Conservation (phyloP, 1,140 invertebrate genomes). For the Cydia splendana region DNA sequence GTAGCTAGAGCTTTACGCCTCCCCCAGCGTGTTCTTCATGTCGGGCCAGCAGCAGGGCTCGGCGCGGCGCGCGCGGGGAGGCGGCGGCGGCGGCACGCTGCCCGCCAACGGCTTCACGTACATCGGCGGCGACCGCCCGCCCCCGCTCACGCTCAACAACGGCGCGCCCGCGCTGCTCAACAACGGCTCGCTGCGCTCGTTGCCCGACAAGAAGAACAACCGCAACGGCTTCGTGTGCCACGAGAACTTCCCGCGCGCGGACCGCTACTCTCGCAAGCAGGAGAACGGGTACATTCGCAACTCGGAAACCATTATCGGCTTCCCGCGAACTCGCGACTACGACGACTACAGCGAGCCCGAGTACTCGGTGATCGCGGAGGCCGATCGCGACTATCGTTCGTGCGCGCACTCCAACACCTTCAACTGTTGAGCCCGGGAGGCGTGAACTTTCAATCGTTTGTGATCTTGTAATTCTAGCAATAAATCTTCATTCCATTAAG, state of each 20-base stretch:
- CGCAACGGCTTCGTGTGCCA: conserved; percentile 75
- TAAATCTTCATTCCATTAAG: conserved; percentile 80
- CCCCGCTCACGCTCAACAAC: conserved; percentile 77
- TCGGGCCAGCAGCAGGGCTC: conserved; percentile 79
- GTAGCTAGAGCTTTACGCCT: conserved; percentile 94
- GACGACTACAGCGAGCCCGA: conserved; percentile 72
- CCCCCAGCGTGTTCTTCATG: conserved; percentile 86
- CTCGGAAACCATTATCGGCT: conserved; percentile 48
- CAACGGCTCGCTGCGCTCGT: conserved; percentile 68
- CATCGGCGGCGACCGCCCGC: conserved; percentile 83
- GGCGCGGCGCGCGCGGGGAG: conserved; percentile 80
- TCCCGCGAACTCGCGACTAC: conserved; percentile 49
- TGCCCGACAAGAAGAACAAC: conserved; percentile 53
- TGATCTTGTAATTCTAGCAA: conserved; percentile 80
- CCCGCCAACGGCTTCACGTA: conserved; percentile 88
- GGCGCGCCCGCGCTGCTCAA: conserved; percentile 76
- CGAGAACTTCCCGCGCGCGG: conserved; percentile 57
- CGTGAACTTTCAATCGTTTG: conserved; percentile 67
- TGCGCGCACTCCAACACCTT: conserved; percentile 78
- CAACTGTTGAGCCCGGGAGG: conserved; percentile 72
- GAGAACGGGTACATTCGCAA: conserved; percentile 72
- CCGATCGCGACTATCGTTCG: conserved; percentile 67
- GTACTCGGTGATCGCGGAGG: conserved; percentile 76
- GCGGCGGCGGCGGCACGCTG: conserved; percentile 82
- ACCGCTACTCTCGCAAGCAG: conserved; percentile 72